phyloP scores from a whole-genome alignment of 2,797 vertebrate species.

The Myotis vivesi region DNA sequence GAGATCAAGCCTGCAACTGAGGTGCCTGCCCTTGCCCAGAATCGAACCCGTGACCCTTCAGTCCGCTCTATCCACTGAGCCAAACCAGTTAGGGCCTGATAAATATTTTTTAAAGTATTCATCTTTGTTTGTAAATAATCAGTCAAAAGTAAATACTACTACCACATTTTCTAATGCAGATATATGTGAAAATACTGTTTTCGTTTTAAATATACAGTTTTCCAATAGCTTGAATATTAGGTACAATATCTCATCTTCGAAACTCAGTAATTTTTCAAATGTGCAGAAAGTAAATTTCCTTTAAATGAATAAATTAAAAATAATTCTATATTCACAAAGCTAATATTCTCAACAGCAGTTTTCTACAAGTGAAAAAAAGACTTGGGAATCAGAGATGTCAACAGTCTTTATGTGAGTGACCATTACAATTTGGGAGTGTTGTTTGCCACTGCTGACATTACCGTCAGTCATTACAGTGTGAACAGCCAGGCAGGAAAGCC shows the following conservation, averaged over 20 bases:
- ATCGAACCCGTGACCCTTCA: too few relatives aligned
- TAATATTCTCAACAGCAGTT: neutral
- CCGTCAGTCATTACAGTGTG: neutral
- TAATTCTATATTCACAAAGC: conserved; percentile 24
- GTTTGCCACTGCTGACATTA: neutral
- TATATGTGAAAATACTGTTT: neutral
- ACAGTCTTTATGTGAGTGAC: neutral
- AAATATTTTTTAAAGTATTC: neutral
- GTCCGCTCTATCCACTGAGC: too few relatives aligned
- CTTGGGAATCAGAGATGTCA: neutral
- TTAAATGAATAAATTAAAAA: conserved; percentile 6
- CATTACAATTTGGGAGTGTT: neutral
- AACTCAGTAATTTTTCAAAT: neutral
- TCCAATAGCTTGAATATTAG: neutral
- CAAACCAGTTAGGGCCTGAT: neutral
- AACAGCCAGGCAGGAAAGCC: neutral
- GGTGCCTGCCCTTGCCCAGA: too few relatives aligned
- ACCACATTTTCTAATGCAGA: neutral
- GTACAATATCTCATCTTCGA: neutral
- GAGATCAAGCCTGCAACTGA: too few relatives aligned
- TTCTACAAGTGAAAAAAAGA: neutral
- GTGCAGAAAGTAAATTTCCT: conserved; percentile 31
- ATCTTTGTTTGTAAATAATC: neutral
- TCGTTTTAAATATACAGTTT: conserved; percentile 7
- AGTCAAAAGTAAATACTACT: conserved; percentile 31